phyloP scores from a whole-genome alignment of 2,797 vertebrate species.

The Gouania willdenowi region DNA sequence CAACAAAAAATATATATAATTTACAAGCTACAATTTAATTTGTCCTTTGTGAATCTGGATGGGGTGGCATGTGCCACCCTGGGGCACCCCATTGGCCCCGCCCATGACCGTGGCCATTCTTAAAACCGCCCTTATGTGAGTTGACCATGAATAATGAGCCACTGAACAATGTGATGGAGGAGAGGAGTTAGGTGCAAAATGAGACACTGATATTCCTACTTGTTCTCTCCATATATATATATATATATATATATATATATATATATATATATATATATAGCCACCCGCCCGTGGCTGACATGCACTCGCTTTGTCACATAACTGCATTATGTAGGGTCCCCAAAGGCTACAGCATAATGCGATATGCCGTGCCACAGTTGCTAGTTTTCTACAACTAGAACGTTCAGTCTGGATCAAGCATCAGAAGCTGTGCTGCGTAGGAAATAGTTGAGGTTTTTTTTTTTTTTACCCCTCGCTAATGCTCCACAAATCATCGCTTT shows the following conservation, averaged over 20 bases:
- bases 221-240: no score
- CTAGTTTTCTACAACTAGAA: conserved; percentile 39
- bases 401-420: conserved; percentile 24
- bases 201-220: no score
- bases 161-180: conserved; percentile 15
- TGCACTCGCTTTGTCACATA: conserved; percentile 62
- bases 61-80: no score
- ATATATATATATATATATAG: no score
- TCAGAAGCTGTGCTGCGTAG: conserved; percentile 30
- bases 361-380: conserved; percentile 34
- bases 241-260: no score
- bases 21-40: no score
- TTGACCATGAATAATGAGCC: conserved; percentile 41
- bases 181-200: conserved; percentile 16
- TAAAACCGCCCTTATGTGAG: conserved; percentile 15
- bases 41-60: no score
- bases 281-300: conserved; percentile 57
- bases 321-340: conserved; percentile 66
- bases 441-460: conserved; percentile 18
- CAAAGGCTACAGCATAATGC: conserved; percentile 61
- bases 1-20: no score
- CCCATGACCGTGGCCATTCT: no score
- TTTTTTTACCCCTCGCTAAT: no score
- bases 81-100: no score
- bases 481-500: conserved; percentile 19